These are phyloP conservation scores for Rhipidura dahli DNA, from an alignment of 2,113 vertebrate species.

Conservation along the genomic window DNA sequence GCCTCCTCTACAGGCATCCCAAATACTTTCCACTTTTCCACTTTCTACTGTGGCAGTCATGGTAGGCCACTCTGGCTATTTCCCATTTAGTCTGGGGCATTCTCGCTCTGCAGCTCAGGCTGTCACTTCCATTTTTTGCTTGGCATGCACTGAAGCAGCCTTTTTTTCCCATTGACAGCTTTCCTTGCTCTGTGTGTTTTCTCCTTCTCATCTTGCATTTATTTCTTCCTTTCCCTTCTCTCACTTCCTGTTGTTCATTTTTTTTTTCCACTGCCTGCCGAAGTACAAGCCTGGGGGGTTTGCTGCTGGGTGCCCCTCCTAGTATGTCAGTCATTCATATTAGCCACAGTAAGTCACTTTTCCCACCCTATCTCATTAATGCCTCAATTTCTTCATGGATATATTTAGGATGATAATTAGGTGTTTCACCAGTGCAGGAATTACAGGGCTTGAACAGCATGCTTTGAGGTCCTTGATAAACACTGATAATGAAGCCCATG, in stretches of 20 bases:
- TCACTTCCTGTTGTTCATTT: neutral
- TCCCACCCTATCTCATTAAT: conserved; percentile 14
- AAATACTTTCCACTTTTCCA: too few relatives aligned
- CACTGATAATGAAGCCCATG: conserved; percentile 37
- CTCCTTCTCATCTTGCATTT: neutral
- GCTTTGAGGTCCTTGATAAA: conserved; percentile 45
- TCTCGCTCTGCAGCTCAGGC: neutral
- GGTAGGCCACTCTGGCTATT: neutral
- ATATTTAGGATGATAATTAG: conserved; percentile 37
- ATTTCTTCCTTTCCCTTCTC: neutral
- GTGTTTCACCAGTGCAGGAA: conserved; percentile 24
- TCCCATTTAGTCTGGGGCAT: neutral
- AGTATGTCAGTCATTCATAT: neutral
- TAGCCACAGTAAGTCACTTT: neutral
- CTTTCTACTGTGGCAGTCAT: neutral
- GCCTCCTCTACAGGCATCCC: neutral
- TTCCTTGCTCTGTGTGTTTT: neutral
- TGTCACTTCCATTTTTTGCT: conserved; percentile 34
- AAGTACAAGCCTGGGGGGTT: neutral
- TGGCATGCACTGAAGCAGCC: neutral
- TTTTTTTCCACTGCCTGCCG: neutral
- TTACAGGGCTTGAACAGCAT: conserved; percentile 11
- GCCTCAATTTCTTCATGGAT: neutral
- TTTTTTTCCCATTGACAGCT: neutral
- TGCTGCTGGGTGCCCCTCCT: neutral